These are phyloP conservation scores for Pandion haliaetus DNA, from an alignment of 2,113 vertebrate species.

Conservation along the genomic window DNA sequence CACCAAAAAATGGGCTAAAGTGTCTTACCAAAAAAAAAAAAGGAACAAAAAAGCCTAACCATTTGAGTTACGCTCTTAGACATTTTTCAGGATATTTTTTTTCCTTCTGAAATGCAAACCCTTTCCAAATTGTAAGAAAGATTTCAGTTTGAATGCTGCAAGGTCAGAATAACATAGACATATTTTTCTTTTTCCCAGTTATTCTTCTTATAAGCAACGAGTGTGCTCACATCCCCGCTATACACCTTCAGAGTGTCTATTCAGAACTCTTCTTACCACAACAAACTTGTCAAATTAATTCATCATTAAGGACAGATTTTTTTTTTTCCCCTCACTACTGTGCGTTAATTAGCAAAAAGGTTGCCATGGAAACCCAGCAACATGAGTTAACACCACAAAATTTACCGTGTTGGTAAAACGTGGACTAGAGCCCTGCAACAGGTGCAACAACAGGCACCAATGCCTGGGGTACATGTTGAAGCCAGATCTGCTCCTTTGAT, in stretches of 20 bases:
- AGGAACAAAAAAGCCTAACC: background rate
- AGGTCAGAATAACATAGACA: background rate
- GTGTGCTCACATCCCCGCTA: rapidly evolving
- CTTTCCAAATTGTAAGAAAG: background rate
- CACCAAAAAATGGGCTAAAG: background rate
- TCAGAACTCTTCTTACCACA: background rate
- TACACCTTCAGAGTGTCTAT: background rate
- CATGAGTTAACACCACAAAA: background rate
- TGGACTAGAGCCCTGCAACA: background rate
- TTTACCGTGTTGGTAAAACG: background rate
- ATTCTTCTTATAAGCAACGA: background rate
- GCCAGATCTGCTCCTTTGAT: background rate
- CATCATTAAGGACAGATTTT: constrained; percentile 13
- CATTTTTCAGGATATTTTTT: background rate
- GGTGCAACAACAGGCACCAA: background rate
- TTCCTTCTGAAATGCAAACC: background rate
- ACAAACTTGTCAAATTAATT: constrained; percentile 8
- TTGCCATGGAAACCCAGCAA: constrained; percentile 36
- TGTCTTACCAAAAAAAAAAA: background rate
- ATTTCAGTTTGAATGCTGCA: background rate
- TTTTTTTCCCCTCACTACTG: background rate
- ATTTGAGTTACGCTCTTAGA: background rate
- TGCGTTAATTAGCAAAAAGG: background rate
- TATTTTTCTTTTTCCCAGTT: background rate
- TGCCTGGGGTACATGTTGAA: background rate